A percentile compares a stretch with the other conserved stretches of the same genome.
phyloP scores from a whole-genome alignment of 2,113 vertebrate genomes.

The Canis aureus region DNA sequence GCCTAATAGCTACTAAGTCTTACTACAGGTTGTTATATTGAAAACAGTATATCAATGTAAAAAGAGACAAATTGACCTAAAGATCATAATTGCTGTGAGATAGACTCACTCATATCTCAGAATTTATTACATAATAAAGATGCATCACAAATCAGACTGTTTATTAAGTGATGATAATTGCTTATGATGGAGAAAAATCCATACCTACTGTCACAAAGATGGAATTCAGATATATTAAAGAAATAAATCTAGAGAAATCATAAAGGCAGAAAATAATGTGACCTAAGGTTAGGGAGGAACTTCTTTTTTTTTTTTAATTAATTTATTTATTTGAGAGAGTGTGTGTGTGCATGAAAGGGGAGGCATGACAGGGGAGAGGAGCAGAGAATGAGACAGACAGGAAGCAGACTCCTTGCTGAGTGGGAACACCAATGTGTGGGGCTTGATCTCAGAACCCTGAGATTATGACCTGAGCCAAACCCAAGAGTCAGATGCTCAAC shows the following conservation, averaged over 20 bases:
- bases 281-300: background rate
- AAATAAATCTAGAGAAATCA: constrained; percentile 44
- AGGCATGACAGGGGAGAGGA: background rate
- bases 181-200: constrained; percentile 11
- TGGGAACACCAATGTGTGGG: background rate
- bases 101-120: background rate
- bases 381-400: background rate
- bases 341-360: background rate
- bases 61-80: background rate
- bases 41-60: background rate
- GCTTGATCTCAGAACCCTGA: background rate
- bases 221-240: background rate
- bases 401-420: background rate
- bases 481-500: background rate
- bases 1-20: background rate
- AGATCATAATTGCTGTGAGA: background rate
- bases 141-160: background rate
- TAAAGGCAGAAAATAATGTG: background rate
- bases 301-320: background rate
- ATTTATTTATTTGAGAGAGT: background rate
- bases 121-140: constrained; percentile 11
- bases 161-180: background rate
- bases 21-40: background rate
- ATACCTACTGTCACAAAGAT: background rate
- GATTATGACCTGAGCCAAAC: background rate